Base-by-base conservation (phyloP, 2,797 vertebrate species). In the Lophius americanus region DNA sequence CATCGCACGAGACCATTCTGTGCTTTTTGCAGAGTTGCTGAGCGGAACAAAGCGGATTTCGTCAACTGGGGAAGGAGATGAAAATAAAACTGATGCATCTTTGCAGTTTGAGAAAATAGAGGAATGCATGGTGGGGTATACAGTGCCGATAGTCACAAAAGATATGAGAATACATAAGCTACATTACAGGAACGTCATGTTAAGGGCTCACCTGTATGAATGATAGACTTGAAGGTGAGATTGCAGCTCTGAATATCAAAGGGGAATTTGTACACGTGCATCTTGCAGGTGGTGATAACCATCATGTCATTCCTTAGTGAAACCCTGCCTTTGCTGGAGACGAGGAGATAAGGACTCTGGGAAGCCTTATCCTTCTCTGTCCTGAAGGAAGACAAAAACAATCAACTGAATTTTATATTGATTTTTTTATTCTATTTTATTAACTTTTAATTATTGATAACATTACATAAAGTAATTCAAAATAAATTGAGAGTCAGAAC, bases 241-340 rank as follows among this genome's bases (percentile, higher is more conserved):
- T 56, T 85, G 77, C 91, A 92, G 2, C 37, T 70, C 79, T 92
- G 89, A 0, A 52, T 81, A 81, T 92, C 91, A 0, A 92, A 92
- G 54, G 91, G 90, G 54, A 92, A 92, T 4, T 64, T 74, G 70
- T 85, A 85, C 51, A 79, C 71, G 5, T 85, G 74, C 89, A 92
- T 87, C 68, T 66, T 84, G 74, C 91, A 92, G 76, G 85, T 91
- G 85, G 86, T 91, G 54, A 88, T 76, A 38, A 91, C 62, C 46
- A 86, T 84, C 62, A 75, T 65, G 70, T 88, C 68, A 0, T 88
- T 76, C 12, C 80, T 64, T 13, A 85, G 9, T 8, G 80, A 64
- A 7, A 92, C 86, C 0, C 57, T 50, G 0, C 89, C 90, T 14
- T 66, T 13, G 10, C 52, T 1, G 6, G 39, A 62, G 60, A 92